A percentile compares a stretch with the other conserved stretches of the same genome.
Conservation (phyloP, 2,113 vertebrate genomes). For the Catagonus wagneri region DNA sequence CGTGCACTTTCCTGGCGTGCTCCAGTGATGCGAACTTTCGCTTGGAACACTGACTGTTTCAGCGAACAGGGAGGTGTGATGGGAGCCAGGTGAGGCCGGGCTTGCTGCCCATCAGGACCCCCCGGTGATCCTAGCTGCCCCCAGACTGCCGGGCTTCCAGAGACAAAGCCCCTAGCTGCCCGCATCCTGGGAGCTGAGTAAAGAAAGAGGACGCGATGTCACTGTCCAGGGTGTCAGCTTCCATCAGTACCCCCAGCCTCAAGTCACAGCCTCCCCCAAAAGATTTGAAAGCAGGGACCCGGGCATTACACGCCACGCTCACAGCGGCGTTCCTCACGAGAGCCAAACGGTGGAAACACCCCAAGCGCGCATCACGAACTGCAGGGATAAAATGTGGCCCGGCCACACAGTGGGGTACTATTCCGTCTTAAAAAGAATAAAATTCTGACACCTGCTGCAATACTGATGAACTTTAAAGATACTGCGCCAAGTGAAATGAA, state of each 20-base stretch:
- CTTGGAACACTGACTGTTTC: fast-evolving
- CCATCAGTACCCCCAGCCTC: not conserved
- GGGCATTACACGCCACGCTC: not conserved
- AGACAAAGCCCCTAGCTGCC: not conserved
- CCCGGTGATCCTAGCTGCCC: not conserved
- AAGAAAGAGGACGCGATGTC: not conserved
- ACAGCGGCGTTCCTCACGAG: not conserved
- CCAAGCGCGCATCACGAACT: fast-evolving
- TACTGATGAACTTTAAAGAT: fast-evolving
- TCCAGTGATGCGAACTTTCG: fast-evolving
- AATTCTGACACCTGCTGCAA: not conserved
- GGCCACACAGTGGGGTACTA: fast-evolving
- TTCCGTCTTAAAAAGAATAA: not conserved
- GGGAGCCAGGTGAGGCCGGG: no score
- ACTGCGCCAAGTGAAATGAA: not conserved
- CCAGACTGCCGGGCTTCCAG: fast-evolving
- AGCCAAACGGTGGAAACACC: not conserved
- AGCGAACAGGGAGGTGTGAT: not conserved
- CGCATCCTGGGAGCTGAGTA: not conserved
- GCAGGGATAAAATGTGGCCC: fast-evolving
- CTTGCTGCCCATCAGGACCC: no score
- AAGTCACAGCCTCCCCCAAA: not conserved
- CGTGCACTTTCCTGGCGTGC: fast-evolving
- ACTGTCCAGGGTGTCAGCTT: not conserved
- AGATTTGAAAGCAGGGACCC: not conserved